phyloP scores from a whole-genome alignment of 2,888 invertebrate genomes.

The Platycnemis pennipes region DNA sequence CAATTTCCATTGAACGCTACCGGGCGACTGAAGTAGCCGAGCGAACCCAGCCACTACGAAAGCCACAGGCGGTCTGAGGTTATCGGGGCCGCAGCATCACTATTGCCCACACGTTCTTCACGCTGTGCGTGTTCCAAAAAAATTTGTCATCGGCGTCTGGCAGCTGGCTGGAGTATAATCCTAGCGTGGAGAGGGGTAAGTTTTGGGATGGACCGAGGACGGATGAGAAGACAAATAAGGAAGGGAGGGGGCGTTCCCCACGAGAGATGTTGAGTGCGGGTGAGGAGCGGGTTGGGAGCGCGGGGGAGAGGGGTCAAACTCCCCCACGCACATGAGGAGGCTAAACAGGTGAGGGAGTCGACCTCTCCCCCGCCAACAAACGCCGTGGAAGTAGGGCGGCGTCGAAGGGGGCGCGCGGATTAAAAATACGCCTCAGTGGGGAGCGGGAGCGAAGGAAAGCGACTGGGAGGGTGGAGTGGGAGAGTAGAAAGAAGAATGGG shows the following conservation, averaged over 20 bases:
- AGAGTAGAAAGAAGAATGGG: constrained; percentile 15
- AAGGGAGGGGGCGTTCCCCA: neutral
- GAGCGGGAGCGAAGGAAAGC: neutral
- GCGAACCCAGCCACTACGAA: neutral
- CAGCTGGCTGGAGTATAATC: neutral
- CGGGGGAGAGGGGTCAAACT: neutral
- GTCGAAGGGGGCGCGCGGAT: neutral
- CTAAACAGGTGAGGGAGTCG: neutral
- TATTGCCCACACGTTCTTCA: neutral
- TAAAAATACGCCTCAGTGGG: neutral
- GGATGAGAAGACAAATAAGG: neutral
- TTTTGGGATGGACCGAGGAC: neutral
- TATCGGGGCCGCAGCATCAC: neutral
- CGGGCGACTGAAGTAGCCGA: neutral
- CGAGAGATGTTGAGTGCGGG: no score
- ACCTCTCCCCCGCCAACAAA: neutral
- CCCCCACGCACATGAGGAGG: neutral
- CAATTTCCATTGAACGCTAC: no score
- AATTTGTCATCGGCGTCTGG: neutral
- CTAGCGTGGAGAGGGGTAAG: neutral
- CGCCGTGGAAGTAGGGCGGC: neutral
- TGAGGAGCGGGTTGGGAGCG: neutral
- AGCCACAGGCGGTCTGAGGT: neutral
- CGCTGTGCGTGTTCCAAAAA: neutral
- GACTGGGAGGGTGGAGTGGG: neutral